These are phyloP conservation scores for Synergus umbraculus DNA, from an alignment of 2,888 invertebrate genomes.

Conservation along the genomic window DNA sequence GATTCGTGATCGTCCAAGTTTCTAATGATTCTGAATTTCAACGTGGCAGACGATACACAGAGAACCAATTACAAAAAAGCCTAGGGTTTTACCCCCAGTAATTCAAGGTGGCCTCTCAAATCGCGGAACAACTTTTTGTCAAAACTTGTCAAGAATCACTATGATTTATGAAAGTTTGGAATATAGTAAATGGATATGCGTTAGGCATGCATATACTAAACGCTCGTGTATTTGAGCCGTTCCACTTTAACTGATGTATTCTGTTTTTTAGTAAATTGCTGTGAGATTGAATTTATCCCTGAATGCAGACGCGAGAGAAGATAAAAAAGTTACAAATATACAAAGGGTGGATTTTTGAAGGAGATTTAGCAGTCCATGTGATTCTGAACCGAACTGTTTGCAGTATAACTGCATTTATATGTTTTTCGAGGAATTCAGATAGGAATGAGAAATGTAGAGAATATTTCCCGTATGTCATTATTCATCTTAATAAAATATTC, in stretches of 20 bases:
- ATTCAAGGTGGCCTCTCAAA: constrained; percentile 60
- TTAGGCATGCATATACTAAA: neutral
- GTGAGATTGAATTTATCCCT: neutral
- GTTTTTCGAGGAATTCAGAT: neutral
- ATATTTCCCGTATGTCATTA: neutral
- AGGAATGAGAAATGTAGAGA: neutral
- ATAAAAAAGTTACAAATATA: neutral
- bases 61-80: constrained; percentile 62
- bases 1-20: constrained; percentile 53
- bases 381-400: neutral
- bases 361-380: neutral
- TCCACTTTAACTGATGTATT: constrained; percentile 9
- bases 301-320: neutral
- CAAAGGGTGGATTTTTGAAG: neutral
- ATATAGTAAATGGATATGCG: constrained; percentile 22
- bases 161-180: constrained; percentile 64
- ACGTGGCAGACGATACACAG: constrained; percentile 65
- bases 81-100: constrained; percentile 57
- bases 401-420: neutral
- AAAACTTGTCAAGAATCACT: constrained; percentile 65
- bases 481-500: neutral
- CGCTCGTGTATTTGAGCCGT: neutral
- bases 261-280: neutral
- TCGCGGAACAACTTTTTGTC: constrained; percentile 66
- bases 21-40: constrained; percentile 73